Base-by-base conservation (phyloP, 2,888 invertebrate species). In the Minunthozetes semirufus region DNA sequence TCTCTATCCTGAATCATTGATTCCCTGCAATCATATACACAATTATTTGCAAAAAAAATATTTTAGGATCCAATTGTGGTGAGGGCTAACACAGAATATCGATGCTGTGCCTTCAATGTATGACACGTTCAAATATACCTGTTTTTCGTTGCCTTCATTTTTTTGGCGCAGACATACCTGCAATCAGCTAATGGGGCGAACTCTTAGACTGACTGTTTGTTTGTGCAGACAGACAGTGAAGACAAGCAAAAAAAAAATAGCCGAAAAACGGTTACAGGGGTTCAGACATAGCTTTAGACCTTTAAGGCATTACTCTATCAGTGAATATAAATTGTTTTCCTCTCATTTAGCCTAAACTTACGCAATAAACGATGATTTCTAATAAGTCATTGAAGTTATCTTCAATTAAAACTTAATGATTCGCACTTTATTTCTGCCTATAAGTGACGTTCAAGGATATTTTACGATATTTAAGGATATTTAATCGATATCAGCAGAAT, bases 181-280 rank as follows among this genome's bases (percentile, higher is more conserved):
- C 42, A 68, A 68, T 68, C 68, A 68, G 22, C 68, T 68, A 68
- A 68, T 68, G 68, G 68, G 61, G 68, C 68, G 42, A 68, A 68
- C 29, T 27, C 61, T 29, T 3, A 33, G 29, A 17, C 59, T 29
- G 38, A 38, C 42, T 68, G 68, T 68, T 68, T 68, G 68, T 68
- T 68, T 68, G 68, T 68, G 68, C 68, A 68, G 68, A 68, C 68
- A 68, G 68, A 68, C 68, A 68, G 68, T 68, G 68, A 68, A 68
- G 68, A 68, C 68, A 68, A 68, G 46, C 33, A 68, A 68, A 68
- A 68, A 68, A 68, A 68, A 68, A 68, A 38, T 38, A 38, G 22
- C 27, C 19, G 38, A 68, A 68, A 68, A 68, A 68, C 68, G 68
- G 68, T 68, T 27, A 61, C 68, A 68, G 42, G 68, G 68, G 68